Conservation (phyloP, 2,797 vertebrate species). For the Sebastes iracundus region DNA sequence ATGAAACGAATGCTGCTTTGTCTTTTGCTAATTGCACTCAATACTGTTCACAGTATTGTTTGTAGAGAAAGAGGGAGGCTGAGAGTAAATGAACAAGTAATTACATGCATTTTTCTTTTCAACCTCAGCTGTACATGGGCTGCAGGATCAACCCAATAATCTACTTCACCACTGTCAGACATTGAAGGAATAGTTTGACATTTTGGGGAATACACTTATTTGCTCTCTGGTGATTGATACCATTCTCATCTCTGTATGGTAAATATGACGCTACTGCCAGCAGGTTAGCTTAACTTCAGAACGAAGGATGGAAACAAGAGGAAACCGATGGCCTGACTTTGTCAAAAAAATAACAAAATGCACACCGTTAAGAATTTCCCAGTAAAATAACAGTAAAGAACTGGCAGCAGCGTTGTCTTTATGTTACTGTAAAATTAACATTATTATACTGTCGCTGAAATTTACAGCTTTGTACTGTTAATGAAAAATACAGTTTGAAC, state of each 20-base stretch:
- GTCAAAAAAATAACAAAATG: not conserved
- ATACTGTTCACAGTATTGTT: not conserved
- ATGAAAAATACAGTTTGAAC: too few species aligned
- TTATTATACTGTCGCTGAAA: too few species aligned
- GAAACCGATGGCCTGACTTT: not conserved
- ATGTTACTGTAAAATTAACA: too few species aligned
- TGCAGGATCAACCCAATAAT: not conserved
- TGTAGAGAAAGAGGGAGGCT: not conserved
- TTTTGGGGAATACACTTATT: not conserved
- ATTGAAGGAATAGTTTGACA: not conserved
- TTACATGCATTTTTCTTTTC: constrained; percentile 21
- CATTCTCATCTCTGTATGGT: too few species aligned
- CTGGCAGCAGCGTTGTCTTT: too few species aligned
- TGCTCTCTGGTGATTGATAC: not conserved
- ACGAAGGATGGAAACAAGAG: not conserved
- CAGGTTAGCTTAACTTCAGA: not conserved
- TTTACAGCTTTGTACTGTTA: too few species aligned
- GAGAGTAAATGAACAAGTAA: not conserved
- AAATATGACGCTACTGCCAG: not conserved
- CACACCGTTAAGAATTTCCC: too few species aligned
- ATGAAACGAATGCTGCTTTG: not conserved
- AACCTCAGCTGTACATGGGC: not conserved
- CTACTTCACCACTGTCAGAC: not conserved
- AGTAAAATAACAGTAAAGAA: too few species aligned
- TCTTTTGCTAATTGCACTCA: constrained; percentile 7